Base-by-base conservation (phyloP, 2,797 vertebrate genomes). In the Xenops minutus region DNA sequence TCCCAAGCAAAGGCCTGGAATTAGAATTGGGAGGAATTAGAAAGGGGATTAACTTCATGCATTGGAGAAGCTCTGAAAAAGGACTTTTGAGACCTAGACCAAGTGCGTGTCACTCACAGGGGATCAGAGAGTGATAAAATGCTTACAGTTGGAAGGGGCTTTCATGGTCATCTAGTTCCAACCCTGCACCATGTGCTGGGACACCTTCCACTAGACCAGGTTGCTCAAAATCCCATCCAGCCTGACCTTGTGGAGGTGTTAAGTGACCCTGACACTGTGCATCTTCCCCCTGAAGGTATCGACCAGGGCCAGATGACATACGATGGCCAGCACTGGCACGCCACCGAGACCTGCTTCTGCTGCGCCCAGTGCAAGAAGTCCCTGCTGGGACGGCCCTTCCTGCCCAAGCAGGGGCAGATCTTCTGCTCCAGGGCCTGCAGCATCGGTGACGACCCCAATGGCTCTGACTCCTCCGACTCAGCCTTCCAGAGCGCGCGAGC, bases 241-340 rank as follows among this genome's bases (percentile, higher is more conserved):
- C 52, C 46, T 48, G 58, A 4, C 34, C 27, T 66, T 43, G 71
- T 29, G 43, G 14, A 6, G 2, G 0, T 13, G 12, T 44, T 15
- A 3, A 56, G 27, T 13, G 71, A 22, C 48, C 44, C 20, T 34
- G 73, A 74, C n/a, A 2, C 85, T 48, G 5, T 56, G 7, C 17
- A 2, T 81, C 62, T 84, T 72, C 89, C 58, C 59, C 37, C 71
- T 22, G 36, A 95, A 99, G 99, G 99, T 72, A 99, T 99, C 5
- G 99, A 99, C 98, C 99, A 99, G 96, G 99, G 99, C 89, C 99
- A 99, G 97, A 99, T 99, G 99, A 99, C 99, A 0, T 99, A 99
- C 0, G 99, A 99, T 0, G 99, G 99, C 43, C 99, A 99, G 85
- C 99, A 99, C 97, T 99, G 99, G 99, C 99, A 99, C 0, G 99